Evolutionary conservation across 2,888 invertebrate species (phyloP).

Genomic region (Heliothis peltigera): DNA sequence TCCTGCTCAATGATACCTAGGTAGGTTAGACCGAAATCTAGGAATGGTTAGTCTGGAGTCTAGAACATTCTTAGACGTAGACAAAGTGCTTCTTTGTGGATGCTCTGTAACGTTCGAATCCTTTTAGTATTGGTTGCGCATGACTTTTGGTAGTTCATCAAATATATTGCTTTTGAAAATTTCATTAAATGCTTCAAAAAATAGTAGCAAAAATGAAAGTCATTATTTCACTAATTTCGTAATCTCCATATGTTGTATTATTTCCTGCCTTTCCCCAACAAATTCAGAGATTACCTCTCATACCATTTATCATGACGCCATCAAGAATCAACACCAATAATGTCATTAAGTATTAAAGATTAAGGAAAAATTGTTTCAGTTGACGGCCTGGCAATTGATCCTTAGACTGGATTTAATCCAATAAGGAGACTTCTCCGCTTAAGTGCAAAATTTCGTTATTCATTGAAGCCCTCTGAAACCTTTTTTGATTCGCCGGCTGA

Average conservation of each 20-base stretch:
- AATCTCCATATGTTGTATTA: too few species aligned
- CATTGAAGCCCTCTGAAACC: neutral
- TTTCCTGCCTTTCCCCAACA: too few species aligned
- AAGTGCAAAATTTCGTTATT: slow-evolving; percentile 14
- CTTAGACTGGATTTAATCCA: slow-evolving; percentile 8
- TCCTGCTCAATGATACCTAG: slow-evolving; percentile 37
- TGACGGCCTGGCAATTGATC: slow-evolving; percentile 1
- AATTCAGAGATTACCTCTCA: too few species aligned
- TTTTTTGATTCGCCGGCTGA: slow-evolving; percentile 1
- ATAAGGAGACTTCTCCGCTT: slow-evolving; percentile 4
- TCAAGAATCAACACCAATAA: slow-evolving; percentile 1
- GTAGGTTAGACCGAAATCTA: slow-evolving; percentile 38
- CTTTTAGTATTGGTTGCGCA: slow-evolving; percentile 19
- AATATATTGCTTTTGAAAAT: neutral
- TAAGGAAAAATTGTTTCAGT: neutral
- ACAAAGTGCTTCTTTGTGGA: slow-evolving; percentile 43
- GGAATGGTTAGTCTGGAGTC: slow-evolving; percentile 33
- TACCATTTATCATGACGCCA: too few species aligned
- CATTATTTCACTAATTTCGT: too few species aligned
- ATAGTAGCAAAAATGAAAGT: too few species aligned
- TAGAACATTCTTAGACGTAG: slow-evolving; percentile 39
- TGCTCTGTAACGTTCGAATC: slow-evolving; percentile 18
- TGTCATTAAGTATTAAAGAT: neutral
- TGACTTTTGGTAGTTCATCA: slow-evolving; percentile 20
- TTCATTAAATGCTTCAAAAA: too few species aligned